Conservation (phyloP, 2,113 vertebrate species). For the Plectropomus leopardus region DNA sequence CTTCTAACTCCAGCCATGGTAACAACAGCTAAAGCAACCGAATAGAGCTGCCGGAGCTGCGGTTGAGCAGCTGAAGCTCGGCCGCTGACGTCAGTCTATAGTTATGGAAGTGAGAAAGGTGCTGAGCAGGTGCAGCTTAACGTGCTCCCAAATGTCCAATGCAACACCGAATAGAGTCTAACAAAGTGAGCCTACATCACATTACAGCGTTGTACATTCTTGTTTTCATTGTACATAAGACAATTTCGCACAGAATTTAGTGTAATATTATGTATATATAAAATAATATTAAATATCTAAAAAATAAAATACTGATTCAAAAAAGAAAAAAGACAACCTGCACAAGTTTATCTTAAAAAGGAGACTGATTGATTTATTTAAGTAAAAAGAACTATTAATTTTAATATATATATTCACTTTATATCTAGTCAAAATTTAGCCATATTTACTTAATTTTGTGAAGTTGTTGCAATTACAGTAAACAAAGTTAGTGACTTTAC, state of each 20-base stretch:
- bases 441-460: no score
- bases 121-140: conserved; percentile 60
- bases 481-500: no score
- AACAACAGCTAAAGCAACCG: conserved; percentile 68
- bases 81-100: conserved; percentile 72
- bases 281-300: no score
- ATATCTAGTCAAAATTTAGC: no score
- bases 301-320: no score
- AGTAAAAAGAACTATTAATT: no score
- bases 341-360: no score
- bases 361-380: no score
- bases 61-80: conserved; percentile 69
- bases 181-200: conserved; percentile 12
- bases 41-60: conserved; percentile 58
- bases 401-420: no score
- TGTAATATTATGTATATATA: no score
- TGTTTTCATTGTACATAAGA: conserved; percentile 47
- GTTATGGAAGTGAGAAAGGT: conserved; percentile 44
- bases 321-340: not conserved
- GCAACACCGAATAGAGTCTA: conserved; percentile 11
- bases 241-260: conserved; percentile 3
- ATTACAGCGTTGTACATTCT: conserved; percentile 28
- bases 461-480: no score
- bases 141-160: conserved; percentile 5
- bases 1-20: conserved; percentile 60